phyloP scores from a whole-genome alignment of 2,888 invertebrate species.

The Tridacna crocea region DNA sequence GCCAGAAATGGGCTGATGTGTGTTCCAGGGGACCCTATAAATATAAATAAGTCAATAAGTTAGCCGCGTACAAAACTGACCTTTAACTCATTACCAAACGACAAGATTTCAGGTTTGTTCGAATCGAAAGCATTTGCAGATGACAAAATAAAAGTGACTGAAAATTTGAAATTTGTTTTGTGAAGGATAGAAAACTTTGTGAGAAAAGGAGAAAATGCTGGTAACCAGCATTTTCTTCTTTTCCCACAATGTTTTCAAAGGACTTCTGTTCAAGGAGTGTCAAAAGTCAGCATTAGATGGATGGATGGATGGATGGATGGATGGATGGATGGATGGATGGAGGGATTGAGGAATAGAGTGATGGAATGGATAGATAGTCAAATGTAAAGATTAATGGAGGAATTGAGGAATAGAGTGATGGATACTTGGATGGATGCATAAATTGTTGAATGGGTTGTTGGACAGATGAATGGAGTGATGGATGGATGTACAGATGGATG shows the following conservation, averaged over 20 bases:
- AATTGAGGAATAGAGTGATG: no score
- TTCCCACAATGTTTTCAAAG: neutral
- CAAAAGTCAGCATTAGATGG: neutral
- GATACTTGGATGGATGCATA: no score
- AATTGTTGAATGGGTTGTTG: no score
- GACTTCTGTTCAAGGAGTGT: neutral
- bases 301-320: no score
- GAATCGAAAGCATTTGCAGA: neutral
- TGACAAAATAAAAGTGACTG: neutral
- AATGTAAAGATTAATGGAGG: no score
- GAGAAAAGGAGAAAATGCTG: neutral
- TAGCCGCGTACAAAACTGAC: no score
- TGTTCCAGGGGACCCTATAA: conserved; percentile 93
- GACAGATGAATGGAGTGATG: no score
- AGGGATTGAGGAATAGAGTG: no score
- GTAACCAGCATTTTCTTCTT: neutral
- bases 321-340: no score
- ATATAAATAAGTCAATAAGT: neutral
- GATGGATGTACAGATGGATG: no score
- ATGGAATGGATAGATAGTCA: no score
- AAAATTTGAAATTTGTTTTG: neutral
- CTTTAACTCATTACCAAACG: no score
- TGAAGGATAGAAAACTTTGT: neutral
- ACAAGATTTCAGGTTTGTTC: neutral
- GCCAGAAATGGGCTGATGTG: conserved; percentile 97